These are phyloP conservation scores for Neolamprologus cancellatus DNA, from an alignment of 2,113 vertebrate species.

Conservation along the genomic window DNA sequence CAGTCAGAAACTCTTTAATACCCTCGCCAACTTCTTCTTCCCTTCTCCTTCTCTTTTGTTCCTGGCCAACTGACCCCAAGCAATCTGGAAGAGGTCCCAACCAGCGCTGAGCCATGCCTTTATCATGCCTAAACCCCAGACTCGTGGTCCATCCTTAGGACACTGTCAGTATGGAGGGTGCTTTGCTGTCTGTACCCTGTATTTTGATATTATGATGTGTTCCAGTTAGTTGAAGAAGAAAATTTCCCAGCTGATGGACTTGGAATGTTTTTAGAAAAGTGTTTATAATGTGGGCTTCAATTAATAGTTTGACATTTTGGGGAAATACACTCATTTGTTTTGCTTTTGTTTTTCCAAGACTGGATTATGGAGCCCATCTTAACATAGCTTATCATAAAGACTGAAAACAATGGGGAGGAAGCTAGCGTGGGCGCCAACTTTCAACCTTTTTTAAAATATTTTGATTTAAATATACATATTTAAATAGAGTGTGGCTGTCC, in stretches of 20 bases:
- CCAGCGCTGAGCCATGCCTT: conserved; percentile 40
- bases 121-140: conserved; percentile 15
- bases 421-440: neutral
- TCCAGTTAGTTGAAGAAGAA: neutral
- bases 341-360: neutral
- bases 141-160: neutral
- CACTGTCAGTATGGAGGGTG: neutral
- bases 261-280: neutral
- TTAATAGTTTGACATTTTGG: neutral
- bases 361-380: neutral
- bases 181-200: neutral
- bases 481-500: neutral
- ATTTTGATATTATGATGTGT: neutral
- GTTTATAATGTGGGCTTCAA: neutral
- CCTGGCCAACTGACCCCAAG: neutral
- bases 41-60: neutral
- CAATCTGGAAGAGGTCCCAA: neutral
- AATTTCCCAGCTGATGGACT: neutral
- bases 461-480: neutral
- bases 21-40: neutral
- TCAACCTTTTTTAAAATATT: neutral
- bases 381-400: neutral
- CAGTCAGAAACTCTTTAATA: neutral
- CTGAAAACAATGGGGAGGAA: neutral
- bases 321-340: neutral